Conservation (phyloP, 2,888 invertebrate species). For the Ochropleura plecta region DNA sequence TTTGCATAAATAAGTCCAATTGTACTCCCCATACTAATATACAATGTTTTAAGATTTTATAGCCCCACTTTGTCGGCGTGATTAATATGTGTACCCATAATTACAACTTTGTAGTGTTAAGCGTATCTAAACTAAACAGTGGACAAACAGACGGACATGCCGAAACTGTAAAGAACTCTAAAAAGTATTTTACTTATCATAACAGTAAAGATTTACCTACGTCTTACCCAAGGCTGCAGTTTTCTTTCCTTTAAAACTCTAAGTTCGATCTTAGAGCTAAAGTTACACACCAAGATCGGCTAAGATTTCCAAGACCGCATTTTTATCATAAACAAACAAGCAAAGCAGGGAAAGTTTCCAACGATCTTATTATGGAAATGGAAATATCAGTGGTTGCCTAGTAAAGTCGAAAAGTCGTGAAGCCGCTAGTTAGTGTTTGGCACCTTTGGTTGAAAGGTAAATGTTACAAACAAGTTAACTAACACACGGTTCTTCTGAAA, state of each 20-base stretch:
- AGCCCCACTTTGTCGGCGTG: too few relatives aligned
- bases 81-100: too few relatives aligned
- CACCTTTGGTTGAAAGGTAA: neutral
- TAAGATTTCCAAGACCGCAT: neutral
- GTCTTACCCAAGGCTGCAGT: neutral
- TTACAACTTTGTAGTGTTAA: too few relatives aligned
- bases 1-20: too few relatives aligned
- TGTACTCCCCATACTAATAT: too few relatives aligned
- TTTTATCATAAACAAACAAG: constrained; percentile 24
- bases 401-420: constrained; percentile 18
- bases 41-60: too few relatives aligned
- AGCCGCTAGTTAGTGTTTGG: constrained; percentile 10
- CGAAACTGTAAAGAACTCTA: too few relatives aligned
- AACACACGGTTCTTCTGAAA: constrained; percentile 8
- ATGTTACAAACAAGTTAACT: constrained; percentile 6
- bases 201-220: neutral
- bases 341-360: constrained; percentile 1
- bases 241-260: neutral
- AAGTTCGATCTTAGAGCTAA: neutral
- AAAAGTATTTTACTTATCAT: neutral
- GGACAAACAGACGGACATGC: too few relatives aligned
- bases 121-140: too few relatives aligned
- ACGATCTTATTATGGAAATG: constrained; percentile 31
- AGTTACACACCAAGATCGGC: neutral
- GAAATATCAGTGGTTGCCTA: constrained; percentile 21